Percentiles rank a stretch among this genome's conserved stretches.
These are phyloP conservation scores for Eriosoma lanigerum DNA, from an alignment of 1,140 invertebrate genomes.

Conservation along the genomic window DNA sequence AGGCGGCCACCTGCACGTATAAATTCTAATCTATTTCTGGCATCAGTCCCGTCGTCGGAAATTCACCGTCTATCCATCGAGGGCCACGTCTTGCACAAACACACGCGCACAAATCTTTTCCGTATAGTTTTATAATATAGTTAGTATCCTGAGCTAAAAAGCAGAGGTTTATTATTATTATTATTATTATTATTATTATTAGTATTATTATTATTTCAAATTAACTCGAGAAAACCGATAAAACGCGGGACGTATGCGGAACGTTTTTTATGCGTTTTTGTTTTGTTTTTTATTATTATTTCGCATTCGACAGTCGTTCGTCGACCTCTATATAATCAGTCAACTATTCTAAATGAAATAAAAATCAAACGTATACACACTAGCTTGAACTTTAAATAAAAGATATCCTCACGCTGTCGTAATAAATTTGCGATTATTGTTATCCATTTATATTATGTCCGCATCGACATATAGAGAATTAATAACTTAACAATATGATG, in stretches of 20 bases:
- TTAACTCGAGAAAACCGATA: conserved; percentile 41
- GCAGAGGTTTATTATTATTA: conserved; percentile 5
- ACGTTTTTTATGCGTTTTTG: conserved; percentile 22
- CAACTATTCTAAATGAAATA: background rate
- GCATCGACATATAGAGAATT: too few relatives aligned
- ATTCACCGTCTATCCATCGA: background rate
- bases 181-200: too few relatives aligned
- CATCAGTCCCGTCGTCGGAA: conserved; percentile 42
- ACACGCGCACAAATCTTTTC: conserved; percentile 35
- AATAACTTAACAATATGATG: too few relatives aligned
- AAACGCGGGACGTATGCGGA: conserved; percentile 39
- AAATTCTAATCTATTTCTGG: conserved; percentile 48
- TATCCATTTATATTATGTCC: too few relatives aligned
- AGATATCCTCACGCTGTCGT: too few relatives aligned
- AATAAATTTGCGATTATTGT: too few relatives aligned
- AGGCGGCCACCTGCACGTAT: conserved; percentile 41
- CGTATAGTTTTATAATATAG: background rate
- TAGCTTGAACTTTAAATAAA: too few relatives aligned
- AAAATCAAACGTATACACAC: background rate
- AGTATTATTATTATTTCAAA: conserved; percentile 40
- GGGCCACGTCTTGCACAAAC: background rate
- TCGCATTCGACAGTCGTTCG: background rate
- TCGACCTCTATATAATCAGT: background rate
- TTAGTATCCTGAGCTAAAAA: conserved; percentile 15
- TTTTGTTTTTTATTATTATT: conserved; percentile 2